Base-by-base conservation (phyloP, 2,113 vertebrate genomes). In the Ellobius talpinus region DNA sequence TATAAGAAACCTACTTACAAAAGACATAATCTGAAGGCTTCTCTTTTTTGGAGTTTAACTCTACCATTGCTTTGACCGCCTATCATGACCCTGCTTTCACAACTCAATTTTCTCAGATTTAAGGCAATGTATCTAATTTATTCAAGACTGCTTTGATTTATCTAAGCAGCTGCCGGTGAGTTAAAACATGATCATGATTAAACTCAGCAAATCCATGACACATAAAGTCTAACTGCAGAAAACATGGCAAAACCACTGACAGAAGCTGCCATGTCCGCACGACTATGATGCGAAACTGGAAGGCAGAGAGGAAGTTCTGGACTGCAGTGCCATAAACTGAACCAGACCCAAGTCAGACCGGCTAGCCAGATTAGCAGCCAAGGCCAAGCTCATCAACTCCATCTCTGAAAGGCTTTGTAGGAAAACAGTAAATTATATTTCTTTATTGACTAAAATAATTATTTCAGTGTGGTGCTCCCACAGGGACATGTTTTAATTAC, bases 281-380 rank as follows among this genome's bases (percentile, higher is more conserved):
- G 1, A 12, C n/a, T 26, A n/a, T 26, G n/a, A 26, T 1, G 0
- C 3, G n/a, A 1, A 1, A 58, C 79, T 39, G 55, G 55, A 26
- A 61, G 55, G 21, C 7, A 5, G 33, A 58, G 33, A 81, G 78
- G 50, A 24, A n/a, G 33, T 8, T 61, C 55, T 39, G 55, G 12
- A n/a, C 52, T 26, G 14, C 36, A 29, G 16, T 55, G 42, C 36
- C 79, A 42, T 61, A 16, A 61, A 82, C 55, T 42, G 7, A 26
- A 42, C 55, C 79, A 61, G 79, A 39, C 55, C 26, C 36, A 61
- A 82, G 23, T 3, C 78, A 82, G 31, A 61, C 1, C 7, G 23
- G 55, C n/a, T 7, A 3, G 36, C 55, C 79, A 39, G 24, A 39
- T 29, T 4, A 61, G 55, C 24, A 14, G 23, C 55, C 79, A 61